Evolutionary conservation across 1,140 invertebrate genomes (phyloP).

Genomic region (Helicoverpa zea): DNA sequence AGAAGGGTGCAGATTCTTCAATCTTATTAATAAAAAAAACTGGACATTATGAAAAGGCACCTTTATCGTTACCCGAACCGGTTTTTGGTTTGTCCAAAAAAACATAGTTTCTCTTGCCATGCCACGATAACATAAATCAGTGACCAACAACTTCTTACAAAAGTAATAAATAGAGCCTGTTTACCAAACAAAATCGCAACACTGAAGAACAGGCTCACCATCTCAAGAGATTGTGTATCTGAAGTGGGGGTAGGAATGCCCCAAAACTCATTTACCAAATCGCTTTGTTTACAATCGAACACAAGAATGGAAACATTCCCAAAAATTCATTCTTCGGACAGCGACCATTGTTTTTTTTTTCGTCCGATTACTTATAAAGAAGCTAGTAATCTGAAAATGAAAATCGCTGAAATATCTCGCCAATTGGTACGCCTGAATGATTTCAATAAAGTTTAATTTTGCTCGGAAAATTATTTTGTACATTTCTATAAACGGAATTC

Average conservation of each 20-base stretch:
- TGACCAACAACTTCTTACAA: background rate
- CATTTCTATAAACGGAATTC: too few relatives aligned
- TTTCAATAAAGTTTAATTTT: too few relatives aligned
- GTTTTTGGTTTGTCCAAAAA: too few relatives aligned
- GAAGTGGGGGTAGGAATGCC: slow-evolving; percentile 1
- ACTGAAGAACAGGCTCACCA: background rate
- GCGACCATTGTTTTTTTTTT: background rate
- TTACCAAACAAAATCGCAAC: slow-evolving; percentile 11
- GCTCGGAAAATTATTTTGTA: too few relatives aligned
- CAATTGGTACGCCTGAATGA: too few relatives aligned
- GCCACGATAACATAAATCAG: background rate
- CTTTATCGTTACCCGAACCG: too few relatives aligned
- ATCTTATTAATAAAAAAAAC: too few relatives aligned
- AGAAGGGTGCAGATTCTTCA: too few relatives aligned
- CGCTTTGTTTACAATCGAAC: slow-evolving; percentile 16
- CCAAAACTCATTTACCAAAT: slow-evolving; percentile 27
- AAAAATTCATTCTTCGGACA: background rate
- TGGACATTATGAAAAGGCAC: too few relatives aligned
- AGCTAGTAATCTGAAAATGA: too few relatives aligned
- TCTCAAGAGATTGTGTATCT: slow-evolving; percentile 6
- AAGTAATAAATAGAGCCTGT: background rate
- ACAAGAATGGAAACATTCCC: background rate
- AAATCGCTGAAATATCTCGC: too few relatives aligned
- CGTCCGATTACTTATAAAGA: background rate
- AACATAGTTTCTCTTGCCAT: too few relatives aligned